Evolutionary conservation across 2,888 invertebrate species (phyloP).

Genomic region (Drosophila pullipes): DNA sequence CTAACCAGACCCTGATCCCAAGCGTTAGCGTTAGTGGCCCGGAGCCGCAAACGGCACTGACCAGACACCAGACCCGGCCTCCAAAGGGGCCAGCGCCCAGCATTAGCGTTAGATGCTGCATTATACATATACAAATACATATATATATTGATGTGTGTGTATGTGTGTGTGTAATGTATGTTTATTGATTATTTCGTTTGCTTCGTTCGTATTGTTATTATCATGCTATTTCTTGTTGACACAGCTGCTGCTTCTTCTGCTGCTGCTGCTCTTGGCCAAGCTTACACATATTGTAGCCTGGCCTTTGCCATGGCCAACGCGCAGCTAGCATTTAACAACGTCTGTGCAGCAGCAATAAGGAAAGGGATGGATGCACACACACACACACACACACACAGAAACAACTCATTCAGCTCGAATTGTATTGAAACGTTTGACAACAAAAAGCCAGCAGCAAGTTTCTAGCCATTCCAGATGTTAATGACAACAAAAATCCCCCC

Average conservation of each 20-base stretch:
- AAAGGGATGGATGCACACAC: background rate
- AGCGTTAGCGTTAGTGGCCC: too few species aligned
- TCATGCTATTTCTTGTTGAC: constrained; percentile 58
- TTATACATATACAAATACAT: too few species aligned
- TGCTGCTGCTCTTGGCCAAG: constrained; percentile 26
- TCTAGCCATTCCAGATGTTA: background rate
- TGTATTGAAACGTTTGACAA: background rate
- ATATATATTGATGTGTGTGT: background rate
- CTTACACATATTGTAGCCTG: constrained; percentile 54
- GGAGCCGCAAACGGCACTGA: background rate
- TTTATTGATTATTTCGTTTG: constrained; percentile 75
- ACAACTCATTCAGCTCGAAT: background rate
- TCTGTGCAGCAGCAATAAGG: background rate
- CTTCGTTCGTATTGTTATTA: constrained; percentile 43
- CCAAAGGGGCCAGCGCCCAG: background rate
- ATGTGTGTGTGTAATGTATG: constrained; percentile 20
- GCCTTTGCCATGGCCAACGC: constrained; percentile 47
- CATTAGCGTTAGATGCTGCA: background rate
- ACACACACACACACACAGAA: background rate
- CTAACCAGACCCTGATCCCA: background rate
- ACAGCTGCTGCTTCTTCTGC: constrained; percentile 39
- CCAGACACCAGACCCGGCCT: background rate
- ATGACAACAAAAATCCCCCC: background rate
- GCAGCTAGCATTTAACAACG: background rate
- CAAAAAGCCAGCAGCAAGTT: background rate